phyloP scores from a whole-genome alignment of 2,797 vertebrate genomes.

The Mormyrops attenuatus region DNA sequence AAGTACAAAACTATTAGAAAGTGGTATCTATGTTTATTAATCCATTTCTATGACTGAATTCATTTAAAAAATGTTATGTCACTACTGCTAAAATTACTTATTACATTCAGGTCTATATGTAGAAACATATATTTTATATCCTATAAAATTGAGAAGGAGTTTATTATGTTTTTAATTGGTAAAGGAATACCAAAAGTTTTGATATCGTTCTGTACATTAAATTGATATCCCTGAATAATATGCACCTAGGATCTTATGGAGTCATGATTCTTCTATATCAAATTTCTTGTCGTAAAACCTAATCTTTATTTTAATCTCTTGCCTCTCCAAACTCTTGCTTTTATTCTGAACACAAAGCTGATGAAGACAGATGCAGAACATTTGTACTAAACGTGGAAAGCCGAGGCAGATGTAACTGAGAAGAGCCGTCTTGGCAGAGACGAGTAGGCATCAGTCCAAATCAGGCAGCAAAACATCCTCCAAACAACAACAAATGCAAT shows the following conservation, averaged over 20 bases:
- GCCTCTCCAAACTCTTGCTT: neutral
- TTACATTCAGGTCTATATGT: neutral
- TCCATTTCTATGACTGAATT: neutral
- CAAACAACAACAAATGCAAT: constrained; percentile 42
- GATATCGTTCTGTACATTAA: neutral
- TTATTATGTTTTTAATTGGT: neutral
- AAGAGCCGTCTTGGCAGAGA: constrained; percentile 35
- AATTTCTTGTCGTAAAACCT: neutral
- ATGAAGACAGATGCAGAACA: neutral
- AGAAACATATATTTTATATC: neutral
- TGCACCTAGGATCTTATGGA: neutral
- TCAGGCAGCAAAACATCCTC: constrained; percentile 38
- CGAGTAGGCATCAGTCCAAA: constrained; percentile 37
- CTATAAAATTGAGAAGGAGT: neutral
- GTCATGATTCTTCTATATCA: neutral
- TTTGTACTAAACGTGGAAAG: constrained; percentile 17
- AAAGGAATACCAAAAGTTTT: neutral
- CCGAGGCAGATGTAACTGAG: neutral
- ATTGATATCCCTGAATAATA: neutral
- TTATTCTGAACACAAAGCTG: neutral
- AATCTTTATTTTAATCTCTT: constrained; percentile 3
- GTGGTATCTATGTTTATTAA: neutral
- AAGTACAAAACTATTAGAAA: no score
- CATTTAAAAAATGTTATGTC: neutral
- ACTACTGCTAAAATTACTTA: neutral